Conservation (phyloP, 2,113 vertebrate genomes). For the Ictalurus punctatus region DNA sequence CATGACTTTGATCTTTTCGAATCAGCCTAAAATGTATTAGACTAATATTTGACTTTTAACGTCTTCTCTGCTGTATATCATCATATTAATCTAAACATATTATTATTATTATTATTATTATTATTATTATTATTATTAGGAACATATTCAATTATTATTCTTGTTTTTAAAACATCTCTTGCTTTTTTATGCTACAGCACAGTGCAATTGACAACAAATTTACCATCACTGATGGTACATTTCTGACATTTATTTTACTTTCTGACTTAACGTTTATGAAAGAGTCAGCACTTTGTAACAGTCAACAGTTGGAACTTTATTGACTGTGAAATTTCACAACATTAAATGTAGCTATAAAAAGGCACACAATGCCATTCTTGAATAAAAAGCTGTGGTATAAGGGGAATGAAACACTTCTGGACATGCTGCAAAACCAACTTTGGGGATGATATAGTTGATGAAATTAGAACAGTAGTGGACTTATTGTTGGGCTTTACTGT, state of each 20-base stretch:
- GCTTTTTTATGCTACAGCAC: not conserved
- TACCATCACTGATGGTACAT: not conserved
- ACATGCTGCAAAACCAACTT: not conserved
- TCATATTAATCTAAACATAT: not conserved
- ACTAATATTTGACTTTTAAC: not conserved
- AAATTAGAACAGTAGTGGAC: not conserved
- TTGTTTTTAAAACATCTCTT: not conserved
- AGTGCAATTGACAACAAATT: not conserved
- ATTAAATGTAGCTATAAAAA: not conserved
- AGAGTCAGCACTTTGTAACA: not conserved
- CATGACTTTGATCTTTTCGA: not conserved
- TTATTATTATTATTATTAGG: too few species aligned
- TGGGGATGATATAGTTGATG: not conserved
- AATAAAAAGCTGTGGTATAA: not conserved
- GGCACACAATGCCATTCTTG: not conserved
- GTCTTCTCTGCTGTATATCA: not conserved
- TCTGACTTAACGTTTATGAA: not conserved
- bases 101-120: not conserved
- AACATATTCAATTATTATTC: too few species aligned
- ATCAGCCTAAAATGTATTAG: not conserved
- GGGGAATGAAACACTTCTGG: constrained; percentile 18
- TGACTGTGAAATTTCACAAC: not conserved
- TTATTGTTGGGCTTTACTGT: not conserved
- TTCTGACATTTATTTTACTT: not conserved
- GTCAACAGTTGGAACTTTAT: not conserved